Conservation (phyloP, 2,113 vertebrate species). For the Telmatochromis bifrenatus region DNA sequence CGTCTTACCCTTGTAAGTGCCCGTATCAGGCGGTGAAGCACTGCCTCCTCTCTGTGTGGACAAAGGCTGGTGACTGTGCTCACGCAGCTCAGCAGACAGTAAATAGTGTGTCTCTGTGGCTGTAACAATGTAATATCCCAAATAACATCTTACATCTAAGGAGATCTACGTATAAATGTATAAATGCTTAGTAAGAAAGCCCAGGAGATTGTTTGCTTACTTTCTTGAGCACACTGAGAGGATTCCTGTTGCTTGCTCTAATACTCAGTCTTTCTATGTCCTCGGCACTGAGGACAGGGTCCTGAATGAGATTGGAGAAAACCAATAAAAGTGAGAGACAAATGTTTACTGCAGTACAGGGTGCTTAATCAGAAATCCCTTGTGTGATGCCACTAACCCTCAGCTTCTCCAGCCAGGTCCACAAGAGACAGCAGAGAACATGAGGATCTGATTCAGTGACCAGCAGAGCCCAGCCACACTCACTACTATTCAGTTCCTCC, state of each 20-base stretch:
- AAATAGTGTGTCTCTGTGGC: slow-evolving; percentile 70
- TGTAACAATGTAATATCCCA: slow-evolving; percentile 7
- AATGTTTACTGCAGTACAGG: background rate
- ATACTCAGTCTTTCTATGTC: slow-evolving; percentile 54
- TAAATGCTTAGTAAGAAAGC: background rate
- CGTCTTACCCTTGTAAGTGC: slow-evolving; percentile 68
- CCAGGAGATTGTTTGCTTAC: slow-evolving; percentile 4
- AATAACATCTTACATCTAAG: background rate
- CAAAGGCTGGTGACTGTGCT: slow-evolving; percentile 65
- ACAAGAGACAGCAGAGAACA: slow-evolving; percentile 72
- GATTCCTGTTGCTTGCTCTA: slow-evolving; percentile 10
- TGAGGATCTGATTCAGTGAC: slow-evolving; percentile 68
- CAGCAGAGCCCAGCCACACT: slow-evolving; percentile 72
- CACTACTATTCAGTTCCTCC: slow-evolving; percentile 73
- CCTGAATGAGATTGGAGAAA: slow-evolving; percentile 38
- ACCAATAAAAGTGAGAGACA: background rate
- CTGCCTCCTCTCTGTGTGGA: slow-evolving; percentile 64
- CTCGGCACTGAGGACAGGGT: slow-evolving; percentile 68
- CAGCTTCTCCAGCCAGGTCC: slow-evolving; percentile 75
- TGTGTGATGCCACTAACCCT: slow-evolving; percentile 54
- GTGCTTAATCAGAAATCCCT: background rate
- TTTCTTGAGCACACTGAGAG: slow-evolving; percentile 60
- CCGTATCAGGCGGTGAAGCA: slow-evolving; percentile 62
- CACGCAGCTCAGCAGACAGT: slow-evolving; percentile 71
- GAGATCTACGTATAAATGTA: background rate